Evolutionary conservation across 2,888 invertebrate genomes (phyloP).

Genomic region (Oxyteleia sp.): DNA sequence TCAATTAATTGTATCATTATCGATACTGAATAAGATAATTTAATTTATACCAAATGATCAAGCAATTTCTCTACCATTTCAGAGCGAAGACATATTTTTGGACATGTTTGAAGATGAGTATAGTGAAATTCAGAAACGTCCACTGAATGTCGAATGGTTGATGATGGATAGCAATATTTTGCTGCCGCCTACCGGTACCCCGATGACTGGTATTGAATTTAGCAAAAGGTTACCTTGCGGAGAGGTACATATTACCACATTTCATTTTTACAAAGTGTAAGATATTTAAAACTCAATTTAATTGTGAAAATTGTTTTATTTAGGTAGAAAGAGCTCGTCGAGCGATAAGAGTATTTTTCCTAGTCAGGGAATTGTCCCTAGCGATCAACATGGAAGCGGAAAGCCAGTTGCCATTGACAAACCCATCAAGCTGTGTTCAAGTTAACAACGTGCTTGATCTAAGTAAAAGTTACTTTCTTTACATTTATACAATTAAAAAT

Average conservation of each 20-base stretch:
- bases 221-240: slow-evolving; percentile 98
- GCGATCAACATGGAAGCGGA: slow-evolving; percentile 94
- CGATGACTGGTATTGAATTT: slow-evolving; percentile 98
- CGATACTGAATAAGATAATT: too few species aligned
- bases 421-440: slow-evolving; percentile 95
- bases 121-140: slow-evolving; percentile 95
- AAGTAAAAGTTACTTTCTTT: slow-evolving; percentile 89
- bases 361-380: slow-evolving; percentile 94
- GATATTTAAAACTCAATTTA: too few species aligned
- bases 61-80: too few species aligned
- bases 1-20: too few species aligned
- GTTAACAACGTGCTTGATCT: slow-evolving; percentile 98
- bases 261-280: too few species aligned
- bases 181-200: slow-evolving; percentile 97
- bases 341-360: slow-evolving; percentile 97
- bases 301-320: too few species aligned
- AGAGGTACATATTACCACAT: too few species aligned
- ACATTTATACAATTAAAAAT: too few species aligned
- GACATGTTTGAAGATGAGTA: slow-evolving; percentile 99
- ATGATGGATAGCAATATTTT: slow-evolving; percentile 98
- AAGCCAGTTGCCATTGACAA: slow-evolving; percentile 95
- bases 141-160: slow-evolving; percentile 96
- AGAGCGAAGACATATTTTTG: slow-evolving; percentile 98
- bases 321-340: slow-evolving; percentile 95
- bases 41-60: too few species aligned